phyloP scores from a whole-genome alignment of 1,140 invertebrate species.

The Drosophila ohnishii region DNA sequence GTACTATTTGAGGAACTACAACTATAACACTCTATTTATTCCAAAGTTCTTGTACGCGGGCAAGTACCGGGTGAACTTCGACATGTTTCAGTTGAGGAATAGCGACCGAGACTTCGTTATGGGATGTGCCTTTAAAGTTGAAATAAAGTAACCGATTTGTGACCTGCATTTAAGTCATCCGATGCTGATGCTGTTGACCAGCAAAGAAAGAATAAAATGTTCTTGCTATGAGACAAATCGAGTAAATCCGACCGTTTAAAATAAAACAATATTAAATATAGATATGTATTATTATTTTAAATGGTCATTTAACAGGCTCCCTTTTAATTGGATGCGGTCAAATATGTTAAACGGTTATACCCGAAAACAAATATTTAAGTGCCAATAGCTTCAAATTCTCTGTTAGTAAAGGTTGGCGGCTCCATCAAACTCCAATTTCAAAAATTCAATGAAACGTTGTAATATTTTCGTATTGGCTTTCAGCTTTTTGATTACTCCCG shows the following conservation, averaged over 20 bases:
- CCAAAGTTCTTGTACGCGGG: constrained; percentile 44
- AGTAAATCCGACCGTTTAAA: too few species aligned
- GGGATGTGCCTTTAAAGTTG: constrained; percentile 25
- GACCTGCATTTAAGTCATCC: background rate
- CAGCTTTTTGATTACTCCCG: background rate
- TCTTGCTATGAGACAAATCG: too few species aligned
- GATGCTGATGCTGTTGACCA: too few species aligned
- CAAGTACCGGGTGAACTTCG: constrained; percentile 31
- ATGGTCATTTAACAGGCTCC: too few species aligned
- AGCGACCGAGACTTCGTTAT: constrained; percentile 34
- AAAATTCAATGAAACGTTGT: constrained; percentile 4
- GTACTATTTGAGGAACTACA: constrained; percentile 52
- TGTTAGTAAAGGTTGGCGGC: constrained; percentile 11
- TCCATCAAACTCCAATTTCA: background rate
- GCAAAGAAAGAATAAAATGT: too few species aligned
- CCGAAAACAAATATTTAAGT: background rate
- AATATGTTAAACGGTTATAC: background rate
- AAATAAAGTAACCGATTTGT: constrained; percentile 42
- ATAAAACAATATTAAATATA: too few species aligned
- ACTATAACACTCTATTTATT: constrained; percentile 30
- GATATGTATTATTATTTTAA: too few species aligned
- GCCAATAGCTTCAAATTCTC: background rate
- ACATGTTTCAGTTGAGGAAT: constrained; percentile 24
- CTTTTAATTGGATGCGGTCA: background rate
- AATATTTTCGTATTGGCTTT: background rate